A percentile compares a stretch with the other conserved stretches of the same genome.
These are phyloP conservation scores for Tragelaphus imberbis DNA, from an alignment of 2,113 vertebrate species.

Conservation along the genomic window DNA sequence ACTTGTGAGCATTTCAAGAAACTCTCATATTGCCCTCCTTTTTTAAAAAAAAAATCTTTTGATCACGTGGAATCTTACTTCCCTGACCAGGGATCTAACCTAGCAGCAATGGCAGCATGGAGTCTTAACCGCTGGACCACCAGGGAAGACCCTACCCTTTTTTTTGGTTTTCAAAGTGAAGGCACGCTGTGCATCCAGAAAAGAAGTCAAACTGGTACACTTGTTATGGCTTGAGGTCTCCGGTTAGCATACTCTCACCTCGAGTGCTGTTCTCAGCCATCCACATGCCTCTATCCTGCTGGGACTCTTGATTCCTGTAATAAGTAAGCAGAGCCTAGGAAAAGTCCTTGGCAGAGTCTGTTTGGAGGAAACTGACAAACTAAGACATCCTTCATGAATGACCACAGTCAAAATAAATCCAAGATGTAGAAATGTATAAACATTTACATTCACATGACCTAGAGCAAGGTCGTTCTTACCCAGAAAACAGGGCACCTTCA, in stretches of 20 bases:
- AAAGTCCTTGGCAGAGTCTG: background rate
- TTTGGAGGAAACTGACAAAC: background rate
- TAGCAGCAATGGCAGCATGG: background rate
- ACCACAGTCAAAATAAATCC: background rate
- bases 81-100: background rate
- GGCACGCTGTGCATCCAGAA: background rate
- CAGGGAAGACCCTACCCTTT: background rate
- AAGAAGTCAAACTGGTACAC: background rate
- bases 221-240: too few species aligned
- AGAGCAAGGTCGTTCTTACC: background rate
- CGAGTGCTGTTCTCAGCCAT: background rate
- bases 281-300: background rate
- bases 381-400: background rate
- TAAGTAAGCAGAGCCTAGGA: background rate
- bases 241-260: background rate
- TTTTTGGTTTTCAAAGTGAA: background rate
- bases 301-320: background rate
- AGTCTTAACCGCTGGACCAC: background rate
- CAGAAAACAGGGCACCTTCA: too few species aligned
- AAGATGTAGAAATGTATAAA: background rate
- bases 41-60: background rate
- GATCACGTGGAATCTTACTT: background rate
- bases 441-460: background rate
- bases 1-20: background rate
- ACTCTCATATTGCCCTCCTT: background rate